A percentile compares a stretch with the other conserved stretches of the same genome.
Conservation (phyloP, 2,797 vertebrate species). For the Caiman crocodilus region DNA sequence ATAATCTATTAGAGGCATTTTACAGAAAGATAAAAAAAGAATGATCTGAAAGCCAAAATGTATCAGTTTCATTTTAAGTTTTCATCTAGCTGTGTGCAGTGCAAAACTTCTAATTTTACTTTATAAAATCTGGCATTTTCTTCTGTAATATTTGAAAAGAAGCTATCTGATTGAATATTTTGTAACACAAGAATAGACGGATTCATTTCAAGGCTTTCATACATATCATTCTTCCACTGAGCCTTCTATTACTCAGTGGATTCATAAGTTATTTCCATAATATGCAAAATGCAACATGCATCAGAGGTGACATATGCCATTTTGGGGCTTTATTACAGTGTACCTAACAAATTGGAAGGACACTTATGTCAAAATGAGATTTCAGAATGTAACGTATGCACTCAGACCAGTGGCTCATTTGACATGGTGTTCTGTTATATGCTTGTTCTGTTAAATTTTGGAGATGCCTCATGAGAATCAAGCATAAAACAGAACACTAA, state of each 20-base stretch:
- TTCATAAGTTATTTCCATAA: slow-evolving; percentile 18
- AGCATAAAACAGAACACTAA: background rate
- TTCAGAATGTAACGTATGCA: background rate
- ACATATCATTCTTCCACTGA: background rate
- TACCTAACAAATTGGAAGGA: slow-evolving; percentile 12
- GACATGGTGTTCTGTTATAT: accelerated
- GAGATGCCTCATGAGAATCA: background rate
- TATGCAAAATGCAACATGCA: background rate
- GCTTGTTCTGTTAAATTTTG: background rate
- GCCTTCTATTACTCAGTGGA: background rate
- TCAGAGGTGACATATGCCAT: background rate
- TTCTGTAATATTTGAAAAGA: background rate
- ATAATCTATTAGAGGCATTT: background rate
- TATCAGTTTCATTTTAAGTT: background rate
- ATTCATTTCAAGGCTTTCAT: slow-evolving; percentile 17
- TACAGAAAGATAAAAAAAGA: background rate
- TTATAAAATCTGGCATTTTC: background rate
- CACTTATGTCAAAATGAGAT: slow-evolving; percentile 20
- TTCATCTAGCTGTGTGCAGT: background rate
- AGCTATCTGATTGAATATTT: background rate
- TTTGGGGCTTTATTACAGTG: background rate
- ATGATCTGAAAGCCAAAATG: slow-evolving; percentile 20
- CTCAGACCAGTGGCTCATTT: background rate
- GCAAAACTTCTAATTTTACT: background rate
- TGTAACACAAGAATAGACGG: background rate